Conservation (phyloP, 1,140 invertebrate species). For the Trinorchestia longiramus region DNA sequence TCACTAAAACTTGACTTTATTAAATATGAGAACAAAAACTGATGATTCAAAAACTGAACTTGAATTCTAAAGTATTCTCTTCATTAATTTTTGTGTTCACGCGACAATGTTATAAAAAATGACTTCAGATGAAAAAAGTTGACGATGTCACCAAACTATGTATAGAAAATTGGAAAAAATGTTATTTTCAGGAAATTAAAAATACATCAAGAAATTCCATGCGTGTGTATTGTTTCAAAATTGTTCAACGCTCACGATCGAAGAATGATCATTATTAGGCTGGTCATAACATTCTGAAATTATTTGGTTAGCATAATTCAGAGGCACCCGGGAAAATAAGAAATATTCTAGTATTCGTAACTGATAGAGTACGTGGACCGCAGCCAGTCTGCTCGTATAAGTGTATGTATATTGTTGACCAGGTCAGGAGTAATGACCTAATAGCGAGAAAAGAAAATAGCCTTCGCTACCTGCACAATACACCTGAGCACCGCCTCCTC, state of each 20-base stretch:
- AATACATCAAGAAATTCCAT: neutral
- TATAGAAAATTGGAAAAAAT: neutral
- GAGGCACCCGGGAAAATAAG: neutral
- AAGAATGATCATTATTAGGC: neutral
- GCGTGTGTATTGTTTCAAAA: neutral
- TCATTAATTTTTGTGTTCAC: no score
- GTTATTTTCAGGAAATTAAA: neutral
- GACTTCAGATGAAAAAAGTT: neutral
- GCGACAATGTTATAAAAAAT: no score
- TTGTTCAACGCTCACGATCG: neutral
- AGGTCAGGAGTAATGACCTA: slow-evolving; percentile 47
- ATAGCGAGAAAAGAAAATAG: slow-evolving; percentile 44
- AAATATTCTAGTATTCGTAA: neutral
- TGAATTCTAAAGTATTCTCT: no score
- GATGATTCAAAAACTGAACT: no score
- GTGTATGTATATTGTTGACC: neutral
- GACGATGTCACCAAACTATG: neutral
- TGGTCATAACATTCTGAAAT: neutral
- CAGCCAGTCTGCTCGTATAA: neutral
- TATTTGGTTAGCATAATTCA: neutral
- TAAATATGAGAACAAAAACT: no score
- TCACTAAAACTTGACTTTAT: no score
- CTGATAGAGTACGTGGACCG: neutral
- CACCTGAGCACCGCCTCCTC: slow-evolving; percentile 43
- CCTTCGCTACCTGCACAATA: slow-evolving; percentile 34